Conservation (phyloP, 2,888 invertebrate genomes). For the Tipula confusa region DNA sequence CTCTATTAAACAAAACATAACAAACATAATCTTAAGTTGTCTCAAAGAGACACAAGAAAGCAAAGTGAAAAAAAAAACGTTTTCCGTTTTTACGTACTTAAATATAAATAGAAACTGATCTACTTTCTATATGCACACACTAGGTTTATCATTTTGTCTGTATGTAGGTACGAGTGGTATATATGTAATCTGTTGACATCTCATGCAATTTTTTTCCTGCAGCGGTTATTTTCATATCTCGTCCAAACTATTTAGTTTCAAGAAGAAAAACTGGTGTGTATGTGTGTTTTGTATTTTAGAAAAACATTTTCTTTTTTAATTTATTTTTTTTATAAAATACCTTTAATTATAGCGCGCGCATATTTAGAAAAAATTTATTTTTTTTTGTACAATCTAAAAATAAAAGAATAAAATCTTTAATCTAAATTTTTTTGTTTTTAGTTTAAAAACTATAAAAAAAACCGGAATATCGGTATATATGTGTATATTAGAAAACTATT, state of each 20-base stretch:
- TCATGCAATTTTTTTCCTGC: slow-evolving; percentile 21
- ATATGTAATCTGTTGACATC: slow-evolving; percentile 25
- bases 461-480: background rate
- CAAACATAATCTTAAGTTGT: slow-evolving; percentile 1
- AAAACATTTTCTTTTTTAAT: background rate
- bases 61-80: background rate
- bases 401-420: background rate
- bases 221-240: background rate
- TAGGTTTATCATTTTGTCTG: background rate
- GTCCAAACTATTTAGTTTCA: background rate
- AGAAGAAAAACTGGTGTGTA: background rate
- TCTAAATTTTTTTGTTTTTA: slow-evolving; percentile 13
- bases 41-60: background rate
- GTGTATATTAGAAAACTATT: background rate
- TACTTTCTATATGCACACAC: background rate
- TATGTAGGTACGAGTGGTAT: background rate
- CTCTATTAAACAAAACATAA: background rate
- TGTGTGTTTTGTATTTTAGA: background rate
- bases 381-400: slow-evolving; percentile 8
- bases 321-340: background rate
- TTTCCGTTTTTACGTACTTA: background rate
- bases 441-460: background rate
- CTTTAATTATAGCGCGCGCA: slow-evolving; percentile 12
- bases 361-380: background rate
- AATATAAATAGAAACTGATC: slow-evolving; percentile 5